phyloP scores from a whole-genome alignment of 2,888 invertebrate species.

The Acrobasis suavella region DNA sequence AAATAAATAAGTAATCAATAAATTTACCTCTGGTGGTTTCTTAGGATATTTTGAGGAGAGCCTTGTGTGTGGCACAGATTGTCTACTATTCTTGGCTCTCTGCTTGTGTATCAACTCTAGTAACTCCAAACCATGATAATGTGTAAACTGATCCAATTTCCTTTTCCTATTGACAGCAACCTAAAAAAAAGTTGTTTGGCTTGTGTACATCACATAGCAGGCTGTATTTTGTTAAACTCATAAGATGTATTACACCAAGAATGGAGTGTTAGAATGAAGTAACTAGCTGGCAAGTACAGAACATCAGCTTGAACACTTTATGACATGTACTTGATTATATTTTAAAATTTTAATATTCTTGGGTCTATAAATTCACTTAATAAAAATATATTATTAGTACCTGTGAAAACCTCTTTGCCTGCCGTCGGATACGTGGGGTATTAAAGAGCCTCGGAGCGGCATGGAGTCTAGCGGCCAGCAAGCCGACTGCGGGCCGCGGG shows the following conservation, averaged over 20 bases:
- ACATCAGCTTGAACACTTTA: too few relatives aligned
- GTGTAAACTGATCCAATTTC: slow-evolving; percentile 92
- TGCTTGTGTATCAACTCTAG: slow-evolving; percentile 85
- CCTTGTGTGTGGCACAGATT: slow-evolving; percentile 69
- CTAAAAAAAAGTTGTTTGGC: slow-evolving; percentile 50
- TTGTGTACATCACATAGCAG: too few relatives aligned
- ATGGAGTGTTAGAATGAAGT: too few relatives aligned
- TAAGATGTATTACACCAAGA: too few relatives aligned
- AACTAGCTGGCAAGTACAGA: too few relatives aligned
- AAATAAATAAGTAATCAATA: background rate
- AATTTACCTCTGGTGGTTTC: slow-evolving; percentile 77
- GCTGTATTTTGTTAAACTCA: too few relatives aligned
- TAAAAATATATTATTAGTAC: slow-evolving; percentile 52
- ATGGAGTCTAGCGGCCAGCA: slow-evolving; percentile 88
- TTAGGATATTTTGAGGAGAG: slow-evolving; percentile 78
- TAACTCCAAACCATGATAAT: slow-evolving; percentile 90
- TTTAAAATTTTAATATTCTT: too few relatives aligned
- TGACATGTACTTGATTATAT: too few relatives aligned
- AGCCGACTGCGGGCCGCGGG: slow-evolving; percentile 91
- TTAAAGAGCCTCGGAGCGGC: slow-evolving; percentile 88
- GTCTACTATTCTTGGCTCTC: slow-evolving; percentile 76
- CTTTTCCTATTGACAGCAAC: slow-evolving; percentile 92
- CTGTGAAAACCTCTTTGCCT: slow-evolving; percentile 90
- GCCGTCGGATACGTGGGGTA: slow-evolving; percentile 87
- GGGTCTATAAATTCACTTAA: too few relatives aligned